Conservation (phyloP, 2,113 vertebrate genomes). For the Melanerpes formicivorus region DNA sequence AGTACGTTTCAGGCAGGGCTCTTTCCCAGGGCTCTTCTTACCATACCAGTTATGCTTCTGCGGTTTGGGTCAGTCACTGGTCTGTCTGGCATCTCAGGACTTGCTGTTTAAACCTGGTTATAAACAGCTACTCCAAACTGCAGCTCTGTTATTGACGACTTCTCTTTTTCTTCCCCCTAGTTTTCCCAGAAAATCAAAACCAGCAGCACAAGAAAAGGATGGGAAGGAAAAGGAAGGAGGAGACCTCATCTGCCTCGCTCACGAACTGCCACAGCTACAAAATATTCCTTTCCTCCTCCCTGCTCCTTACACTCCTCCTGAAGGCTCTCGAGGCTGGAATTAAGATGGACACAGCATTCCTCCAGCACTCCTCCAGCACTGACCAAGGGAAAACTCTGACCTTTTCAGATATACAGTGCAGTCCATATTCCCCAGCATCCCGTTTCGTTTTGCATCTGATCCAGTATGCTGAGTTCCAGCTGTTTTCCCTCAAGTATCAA, state of each 20-base stretch:
- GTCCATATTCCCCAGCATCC: constrained; percentile 81
- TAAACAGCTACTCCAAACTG: constrained; percentile 71
- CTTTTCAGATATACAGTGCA: constrained; percentile 77
- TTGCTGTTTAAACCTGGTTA: constrained; percentile 68
- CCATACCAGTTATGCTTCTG: constrained; percentile 66
- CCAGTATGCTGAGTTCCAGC: constrained; percentile 78
- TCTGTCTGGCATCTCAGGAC: constrained; percentile 74
- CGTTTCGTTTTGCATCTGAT: constrained; percentile 73
- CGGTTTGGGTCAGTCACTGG: constrained; percentile 73
- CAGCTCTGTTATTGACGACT: constrained; percentile 68
- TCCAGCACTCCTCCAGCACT: constrained; percentile 66
- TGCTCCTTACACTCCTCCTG: constrained; percentile 45
- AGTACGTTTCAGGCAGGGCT: constrained; percentile 39
- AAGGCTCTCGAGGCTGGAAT: constrained; percentile 48
- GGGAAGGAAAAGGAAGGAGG: constrained; percentile 54
- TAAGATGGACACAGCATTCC: constrained; percentile 73
- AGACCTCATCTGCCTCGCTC: constrained; percentile 50
- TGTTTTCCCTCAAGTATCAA: constrained; percentile 87
- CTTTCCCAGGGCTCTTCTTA: constrained; percentile 62
- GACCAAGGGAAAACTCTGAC: constrained; percentile 82
- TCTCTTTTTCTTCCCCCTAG: constrained; percentile 37
- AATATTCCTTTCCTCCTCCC: constrained; percentile 52
- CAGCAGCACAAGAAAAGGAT: constrained; percentile 66
- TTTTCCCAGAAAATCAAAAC: constrained; percentile 76
- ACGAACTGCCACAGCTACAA: constrained; percentile 47